phyloP scores from a whole-genome alignment of 2,888 invertebrate species.

The Drosophila engyochracea region DNA sequence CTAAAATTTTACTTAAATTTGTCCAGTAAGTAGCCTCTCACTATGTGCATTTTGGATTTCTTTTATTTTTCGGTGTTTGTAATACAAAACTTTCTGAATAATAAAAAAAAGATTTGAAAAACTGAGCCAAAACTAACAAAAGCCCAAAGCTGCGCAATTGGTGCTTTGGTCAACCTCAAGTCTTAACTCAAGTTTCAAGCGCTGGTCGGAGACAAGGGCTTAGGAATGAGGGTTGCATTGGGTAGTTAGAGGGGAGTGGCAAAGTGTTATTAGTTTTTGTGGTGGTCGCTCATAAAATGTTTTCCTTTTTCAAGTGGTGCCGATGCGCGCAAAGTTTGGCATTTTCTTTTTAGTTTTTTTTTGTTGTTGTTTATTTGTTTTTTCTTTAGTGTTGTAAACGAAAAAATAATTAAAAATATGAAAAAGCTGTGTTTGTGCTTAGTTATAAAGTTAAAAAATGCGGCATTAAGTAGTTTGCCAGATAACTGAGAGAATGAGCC shows the following conservation, averaged over 20 bases:
- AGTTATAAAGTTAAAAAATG: conserved; percentile 63
- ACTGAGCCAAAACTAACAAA: conserved; percentile 38
- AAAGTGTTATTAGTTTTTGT: conserved; percentile 78
- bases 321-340: conserved; percentile 54
- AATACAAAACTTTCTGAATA: conserved; percentile 49
- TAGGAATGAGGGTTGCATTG: conserved; percentile 11
- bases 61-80: conserved; percentile 33
- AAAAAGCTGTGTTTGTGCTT: conserved; percentile 57
- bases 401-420: conserved; percentile 74
- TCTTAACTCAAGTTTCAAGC: conserved; percentile 63
- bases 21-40: conserved; percentile 29
- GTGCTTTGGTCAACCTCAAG: conserved; percentile 69
- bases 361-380: conserved; percentile 14
- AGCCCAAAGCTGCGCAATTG: conserved; percentile 56
- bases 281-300: conserved; percentile 75
- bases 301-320: conserved; percentile 59
- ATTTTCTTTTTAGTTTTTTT: conserved; percentile 21
- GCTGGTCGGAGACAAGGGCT: conserved; percentile 27
- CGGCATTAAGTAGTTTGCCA: conserved; percentile 38
- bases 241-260: conserved; percentile 23
- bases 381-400: conserved; percentile 33
- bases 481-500: conserved; percentile 30
- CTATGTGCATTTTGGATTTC: conserved; percentile 48
- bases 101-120: conserved; percentile 23
- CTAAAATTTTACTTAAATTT: conserved; percentile 12